Evolutionary conservation across 2,113 vertebrate species (phyloP).

Genomic region (Passerina amoena): DNA sequence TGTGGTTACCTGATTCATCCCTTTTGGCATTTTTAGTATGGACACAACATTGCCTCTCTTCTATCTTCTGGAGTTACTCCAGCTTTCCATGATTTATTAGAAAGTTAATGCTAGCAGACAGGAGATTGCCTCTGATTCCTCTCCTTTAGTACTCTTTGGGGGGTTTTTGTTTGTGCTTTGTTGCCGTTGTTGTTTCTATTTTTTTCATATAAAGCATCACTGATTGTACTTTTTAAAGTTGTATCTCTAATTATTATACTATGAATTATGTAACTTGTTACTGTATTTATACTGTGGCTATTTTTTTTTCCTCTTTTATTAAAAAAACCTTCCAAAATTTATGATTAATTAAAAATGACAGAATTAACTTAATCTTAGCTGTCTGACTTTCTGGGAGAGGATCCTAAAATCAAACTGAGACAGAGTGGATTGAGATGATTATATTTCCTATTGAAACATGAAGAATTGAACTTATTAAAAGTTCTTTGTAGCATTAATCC

Average conservation of each 20-base stretch:
- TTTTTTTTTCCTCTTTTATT: background rate
- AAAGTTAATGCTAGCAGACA: background rate
- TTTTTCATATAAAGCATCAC: background rate
- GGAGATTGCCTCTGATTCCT: background rate
- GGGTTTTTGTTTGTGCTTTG: accelerated
- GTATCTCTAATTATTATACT: background rate
- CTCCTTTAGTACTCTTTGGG: background rate
- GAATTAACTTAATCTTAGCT: background rate
- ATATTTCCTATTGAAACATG: background rate
- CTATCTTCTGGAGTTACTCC: background rate
- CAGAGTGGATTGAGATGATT: background rate
- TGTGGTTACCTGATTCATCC: conserved; percentile 15
- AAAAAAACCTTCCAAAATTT: accelerated
- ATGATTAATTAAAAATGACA: background rate
- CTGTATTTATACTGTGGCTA: background rate
- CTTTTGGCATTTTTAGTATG: background rate
- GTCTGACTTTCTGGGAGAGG: background rate
- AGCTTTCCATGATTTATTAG: background rate
- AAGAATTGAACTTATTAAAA: background rate
- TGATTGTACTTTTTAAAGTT: background rate
- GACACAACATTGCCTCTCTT: background rate
- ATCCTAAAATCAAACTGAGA: background rate
- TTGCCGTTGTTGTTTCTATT: background rate
- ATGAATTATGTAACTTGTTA: background rate
- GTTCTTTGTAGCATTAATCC: background rate